Conservation (phyloP, 2,797 vertebrate species). For the Hafferia zeledoni region DNA sequence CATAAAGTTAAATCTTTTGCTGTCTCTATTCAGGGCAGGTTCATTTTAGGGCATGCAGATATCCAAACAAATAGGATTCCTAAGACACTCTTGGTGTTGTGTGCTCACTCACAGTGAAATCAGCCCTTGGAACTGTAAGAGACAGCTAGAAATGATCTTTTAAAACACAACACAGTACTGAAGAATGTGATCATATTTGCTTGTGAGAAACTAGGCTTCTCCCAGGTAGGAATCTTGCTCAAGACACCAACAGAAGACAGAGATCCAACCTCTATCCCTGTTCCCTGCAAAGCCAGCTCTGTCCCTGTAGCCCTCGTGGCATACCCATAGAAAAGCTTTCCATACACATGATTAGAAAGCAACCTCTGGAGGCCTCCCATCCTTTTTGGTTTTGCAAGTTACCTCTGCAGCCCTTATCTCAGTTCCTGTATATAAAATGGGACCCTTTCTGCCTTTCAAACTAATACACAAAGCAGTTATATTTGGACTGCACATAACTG, state of each 20-base stretch:
- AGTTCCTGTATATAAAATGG: not conserved
- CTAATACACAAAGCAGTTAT: not conserved
- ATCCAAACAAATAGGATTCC: not conserved
- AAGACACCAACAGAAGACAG: not conserved
- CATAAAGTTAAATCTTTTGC: not conserved
- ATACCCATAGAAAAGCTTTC: not conserved
- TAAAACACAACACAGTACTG: not conserved
- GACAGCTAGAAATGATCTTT: not conserved
- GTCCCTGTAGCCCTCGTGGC: rapidly evolving
- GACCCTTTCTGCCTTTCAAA: not conserved
- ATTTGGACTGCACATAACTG: slow-evolving; percentile 8
- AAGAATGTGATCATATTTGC: not conserved
- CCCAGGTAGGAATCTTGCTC: not conserved
- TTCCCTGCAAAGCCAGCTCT: not conserved
- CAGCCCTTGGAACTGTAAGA: not conserved
- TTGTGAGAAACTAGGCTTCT: not conserved
- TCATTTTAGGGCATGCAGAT: not conserved
- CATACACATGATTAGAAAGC: not conserved
- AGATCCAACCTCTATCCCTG: not conserved
- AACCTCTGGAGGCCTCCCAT: not conserved
- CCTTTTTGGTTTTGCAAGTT: not conserved
- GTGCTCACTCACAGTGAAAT: not conserved
- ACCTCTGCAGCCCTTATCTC: not conserved
- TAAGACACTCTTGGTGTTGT: not conserved
- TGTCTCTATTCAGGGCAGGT: not conserved